phyloP scores from a whole-genome alignment of 1,140 invertebrate species.

The Chironomus striatipennis region DNA sequence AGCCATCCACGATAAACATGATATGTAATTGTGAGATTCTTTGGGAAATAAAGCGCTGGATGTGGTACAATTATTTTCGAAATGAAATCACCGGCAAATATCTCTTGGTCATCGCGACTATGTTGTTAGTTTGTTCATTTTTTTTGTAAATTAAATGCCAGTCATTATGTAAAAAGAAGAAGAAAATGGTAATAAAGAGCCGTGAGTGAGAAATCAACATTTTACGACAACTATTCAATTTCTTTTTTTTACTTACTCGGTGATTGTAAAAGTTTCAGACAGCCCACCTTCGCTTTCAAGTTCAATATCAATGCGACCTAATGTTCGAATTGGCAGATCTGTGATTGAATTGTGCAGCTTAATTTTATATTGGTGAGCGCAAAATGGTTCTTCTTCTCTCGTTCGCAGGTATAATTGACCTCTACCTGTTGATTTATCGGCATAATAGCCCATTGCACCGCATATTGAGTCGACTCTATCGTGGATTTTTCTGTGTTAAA shows the following conservation, averaged over 20 bases:
- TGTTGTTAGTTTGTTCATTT: constrained; percentile 29
- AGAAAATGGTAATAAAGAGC: background rate
- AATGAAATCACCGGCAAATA: constrained; percentile 58
- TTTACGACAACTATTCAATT: background rate
- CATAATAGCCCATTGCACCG: constrained; percentile 91
- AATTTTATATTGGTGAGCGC: constrained; percentile 82
- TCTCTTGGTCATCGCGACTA: constrained; percentile 70
- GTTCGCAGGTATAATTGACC: constrained; percentile 80
- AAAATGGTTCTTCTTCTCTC: constrained; percentile 85
- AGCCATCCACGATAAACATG: constrained; percentile 87
- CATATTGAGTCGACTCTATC: constrained; percentile 51
- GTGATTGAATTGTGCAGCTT: constrained; percentile 64
- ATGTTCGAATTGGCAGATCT: constrained; percentile 52
- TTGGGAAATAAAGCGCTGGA: constrained; percentile 65
- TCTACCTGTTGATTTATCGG: constrained; percentile 66
- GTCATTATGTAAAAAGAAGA: background rate
- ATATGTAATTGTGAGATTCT: constrained; percentile 66
- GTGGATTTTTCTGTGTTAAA: constrained; percentile 28
- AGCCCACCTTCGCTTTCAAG: constrained; percentile 68
- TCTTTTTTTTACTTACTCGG: constrained; percentile 49
- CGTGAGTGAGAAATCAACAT: constrained; percentile 3
- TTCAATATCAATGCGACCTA: constrained; percentile 72
- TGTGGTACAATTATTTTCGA: constrained; percentile 80
- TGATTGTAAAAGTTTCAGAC: constrained; percentile 84
- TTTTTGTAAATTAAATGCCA: background rate